phyloP scores from a whole-genome alignment of 2,888 invertebrate genomes.

The Andrena dorsata region DNA sequence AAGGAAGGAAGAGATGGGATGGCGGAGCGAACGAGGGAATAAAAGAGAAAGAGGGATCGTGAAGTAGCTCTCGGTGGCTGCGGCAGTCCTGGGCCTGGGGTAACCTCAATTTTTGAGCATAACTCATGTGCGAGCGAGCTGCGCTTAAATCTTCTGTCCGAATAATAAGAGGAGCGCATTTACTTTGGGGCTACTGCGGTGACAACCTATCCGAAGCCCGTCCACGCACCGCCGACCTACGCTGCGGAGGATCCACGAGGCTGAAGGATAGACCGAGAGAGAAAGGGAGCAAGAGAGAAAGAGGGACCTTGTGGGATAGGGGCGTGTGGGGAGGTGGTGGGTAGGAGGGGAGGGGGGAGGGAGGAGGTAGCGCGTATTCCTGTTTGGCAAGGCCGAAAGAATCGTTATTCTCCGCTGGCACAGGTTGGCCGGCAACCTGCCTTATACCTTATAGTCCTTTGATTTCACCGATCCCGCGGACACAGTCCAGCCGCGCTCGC shows the following conservation, averaged over 20 bases:
- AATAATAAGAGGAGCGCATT: constrained; percentile 81
- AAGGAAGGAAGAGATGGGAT: constrained; percentile 23
- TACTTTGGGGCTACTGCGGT: constrained; percentile 80
- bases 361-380: constrained; percentile 70
- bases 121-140: constrained; percentile 79
- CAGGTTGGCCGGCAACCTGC: constrained; percentile 68
- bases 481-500: constrained; percentile 50
- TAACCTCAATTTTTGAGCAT: constrained; percentile 81
- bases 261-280: constrained; percentile 34
- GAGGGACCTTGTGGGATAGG: background rate
- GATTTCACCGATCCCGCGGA: constrained; percentile 75
- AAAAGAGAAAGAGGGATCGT: constrained; percentile 53
- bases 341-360: constrained; percentile 26
- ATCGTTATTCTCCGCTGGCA: constrained; percentile 78
- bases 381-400: constrained; percentile 79
- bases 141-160: constrained; percentile 81
- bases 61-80: constrained; percentile 64
- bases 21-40: constrained; percentile 42
- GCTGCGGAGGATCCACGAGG: constrained; percentile 47
- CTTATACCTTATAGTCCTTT: constrained; percentile 71
- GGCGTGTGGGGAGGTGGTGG: constrained; percentile 8
- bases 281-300: constrained; percentile 37
- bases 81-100: constrained; percentile 61
- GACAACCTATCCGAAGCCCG: constrained; percentile 78
- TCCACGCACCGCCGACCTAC: constrained; percentile 66